A percentile compares a stretch with the other conserved stretches of the same genome.
These are phyloP conservation scores for Craniophora ligustri DNA, from an alignment of 2,888 invertebrate species.

Conservation along the genomic window DNA sequence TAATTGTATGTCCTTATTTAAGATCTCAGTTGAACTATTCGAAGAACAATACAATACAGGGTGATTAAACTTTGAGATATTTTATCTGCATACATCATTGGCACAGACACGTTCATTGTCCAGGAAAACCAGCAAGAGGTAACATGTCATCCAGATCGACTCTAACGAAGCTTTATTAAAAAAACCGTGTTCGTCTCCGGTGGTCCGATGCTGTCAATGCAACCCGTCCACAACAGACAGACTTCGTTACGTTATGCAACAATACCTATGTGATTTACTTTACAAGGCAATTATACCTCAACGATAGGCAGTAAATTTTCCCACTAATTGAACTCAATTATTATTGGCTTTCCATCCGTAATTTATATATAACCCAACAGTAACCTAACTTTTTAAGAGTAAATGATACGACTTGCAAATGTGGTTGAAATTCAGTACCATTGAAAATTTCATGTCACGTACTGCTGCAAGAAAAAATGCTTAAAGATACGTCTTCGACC, in stretches of 20 bases:
- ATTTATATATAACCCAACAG: conserved; percentile 8
- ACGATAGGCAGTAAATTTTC: conserved; percentile 35
- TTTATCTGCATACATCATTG: conserved; percentile 42
- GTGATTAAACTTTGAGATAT: conserved; percentile 11
- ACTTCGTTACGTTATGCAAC: conserved; percentile 66
- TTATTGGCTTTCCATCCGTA: conserved; percentile 22
- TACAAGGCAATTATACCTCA: conserved; percentile 51
- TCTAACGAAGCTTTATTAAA: conserved; percentile 80
- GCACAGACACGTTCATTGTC: conserved; percentile 48
- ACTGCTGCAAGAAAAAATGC: conserved; percentile 25
- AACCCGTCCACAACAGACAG: conserved; percentile 56
- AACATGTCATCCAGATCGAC: conserved; percentile 73
- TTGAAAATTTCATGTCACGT: conserved; percentile 29
- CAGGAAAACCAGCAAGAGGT: conserved; percentile 60
- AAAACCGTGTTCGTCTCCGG: conserved; percentile 79
- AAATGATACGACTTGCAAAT: conserved; percentile 2
- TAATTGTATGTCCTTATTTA: background rate
- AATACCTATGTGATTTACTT: conserved; percentile 64
- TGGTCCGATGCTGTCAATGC: conserved; percentile 75
- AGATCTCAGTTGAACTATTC: background rate
- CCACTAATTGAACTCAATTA: conserved; percentile 35
- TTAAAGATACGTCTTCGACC: conserved; percentile 19
- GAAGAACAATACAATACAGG: conserved; percentile 2
- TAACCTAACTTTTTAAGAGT: background rate
- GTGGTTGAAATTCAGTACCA: conserved; percentile 4